Evolutionary conservation across 2,113 vertebrate species (phyloP), one percentile per base, ranked within the genome.

Genomic region (Actinemys pallida): DNA sequence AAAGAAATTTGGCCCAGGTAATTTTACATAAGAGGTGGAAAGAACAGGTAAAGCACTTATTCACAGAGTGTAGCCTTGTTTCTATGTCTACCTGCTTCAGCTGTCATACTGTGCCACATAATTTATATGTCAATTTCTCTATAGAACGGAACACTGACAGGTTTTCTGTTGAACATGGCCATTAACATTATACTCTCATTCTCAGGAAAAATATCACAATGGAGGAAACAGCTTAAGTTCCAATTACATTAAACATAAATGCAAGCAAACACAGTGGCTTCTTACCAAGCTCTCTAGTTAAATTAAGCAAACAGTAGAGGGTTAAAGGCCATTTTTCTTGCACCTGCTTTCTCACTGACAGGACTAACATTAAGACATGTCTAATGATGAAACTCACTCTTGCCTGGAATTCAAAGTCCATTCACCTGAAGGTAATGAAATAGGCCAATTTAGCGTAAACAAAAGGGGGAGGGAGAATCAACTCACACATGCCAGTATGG

Each of bases 341-440:
- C 78, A 86, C 56, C 96, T 98, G 94, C 50, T 96, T 97, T 90
- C 87, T 87, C 49, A 53, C 88, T 96, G 93, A 95, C 94, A 95
- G 82, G 54, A 75, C 85, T 54, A 87, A 94, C 39, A 83, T 22
- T 82, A 25, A 72, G 93, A 86, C 39, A 62, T 62, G 87, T 92
- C 75, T 94, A 93, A 88, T 81, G 85, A 86, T 3, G 42, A 82
- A 95, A 85, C 56, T 90, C 80, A 42, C 90, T 96, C 87, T 82
- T 85, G 84, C 81, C 86, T 96, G 62, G 49, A 97, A 97, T 97
- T 93, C 90, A 88, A 89, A 95, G 90, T 78, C 86, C 5, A 27
- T 98, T 98, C 98, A 99, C 97, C 97, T 98, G 86, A 90, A 97
- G 95, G 95, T 96, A 98, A 98, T 96, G 92, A 98, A 98, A 98